Evolutionary conservation across 2,888 invertebrate genomes (phyloP), one percentile per base, ranked within the genome.

Genomic region (Pseudolycoriella hygida): DNA sequence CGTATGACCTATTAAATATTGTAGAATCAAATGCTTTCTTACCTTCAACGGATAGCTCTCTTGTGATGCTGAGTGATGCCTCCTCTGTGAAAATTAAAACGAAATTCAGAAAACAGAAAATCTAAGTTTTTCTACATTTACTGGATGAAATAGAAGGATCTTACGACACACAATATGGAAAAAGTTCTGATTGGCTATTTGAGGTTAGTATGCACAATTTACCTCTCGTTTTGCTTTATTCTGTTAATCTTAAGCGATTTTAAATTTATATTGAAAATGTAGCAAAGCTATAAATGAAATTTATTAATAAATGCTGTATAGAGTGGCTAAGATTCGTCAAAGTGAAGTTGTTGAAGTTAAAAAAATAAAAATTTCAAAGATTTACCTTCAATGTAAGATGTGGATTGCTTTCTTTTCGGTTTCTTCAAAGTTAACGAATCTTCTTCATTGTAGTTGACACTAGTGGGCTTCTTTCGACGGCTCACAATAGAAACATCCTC

Each of bases 391-490:
- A 77, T 73, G 57, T 75, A 76, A 39, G 79, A 69, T 43, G 71
- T 70, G 47, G 77, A 72, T 52, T 76, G 73, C 62, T 77, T 82
- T 51, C 72, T 69, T 53, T 78, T 79, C 53, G 83, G 69, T 58
- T 77, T 81, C 58, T 77, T 80, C 44, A 87, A 64, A 47, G 77
- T 80, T 17, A 84, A 63, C 11, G 76, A 73, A 55, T 76, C 77
- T 59, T 77, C 79, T 57, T 74, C 75, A 8, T 25, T 25, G 53
- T 67, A 73, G 6, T 66, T 60, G 4, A 66, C 56, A 48, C 72
- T 68, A 50, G 63, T 58, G 42, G 55, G 54, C 44, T 65, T 60
- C 19, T 68, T 68, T 12, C 69, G 64, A 56, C 71, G 73, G 31
- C 67, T 59, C 20, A 70, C 56, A 32, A 68, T 67, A 45, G 73